These are phyloP conservation scores for Coptotermes formosanus DNA, from an alignment of 1,140 invertebrate species.

Conservation along the genomic window DNA sequence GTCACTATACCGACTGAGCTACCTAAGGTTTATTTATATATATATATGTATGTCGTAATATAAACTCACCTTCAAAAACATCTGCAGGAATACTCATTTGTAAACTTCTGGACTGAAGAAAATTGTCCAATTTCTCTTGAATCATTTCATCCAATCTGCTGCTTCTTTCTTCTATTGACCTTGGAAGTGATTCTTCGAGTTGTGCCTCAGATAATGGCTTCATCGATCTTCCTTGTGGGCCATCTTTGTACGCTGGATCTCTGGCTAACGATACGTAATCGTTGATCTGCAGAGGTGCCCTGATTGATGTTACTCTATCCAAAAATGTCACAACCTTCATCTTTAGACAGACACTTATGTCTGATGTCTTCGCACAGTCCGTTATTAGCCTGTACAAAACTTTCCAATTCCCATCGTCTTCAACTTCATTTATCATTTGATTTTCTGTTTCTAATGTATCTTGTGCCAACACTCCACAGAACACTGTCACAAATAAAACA, in stretches of 20 bases:
- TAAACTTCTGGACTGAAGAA: conserved; percentile 72
- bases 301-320: conserved; percentile 23
- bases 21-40: too few species aligned
- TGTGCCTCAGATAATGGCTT: conserved; percentile 53
- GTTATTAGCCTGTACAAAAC: conserved; percentile 28
- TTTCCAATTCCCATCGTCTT: conserved; percentile 25
- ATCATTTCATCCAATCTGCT: conserved; percentile 71
- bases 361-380: conserved; percentile 29
- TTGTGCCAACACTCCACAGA: not conserved
- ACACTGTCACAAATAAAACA: not conserved
- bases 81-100: conserved; percentile 69
- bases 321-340: conserved; percentile 35
- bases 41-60: too few species aligned
- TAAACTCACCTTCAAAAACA: conserved; percentile 41
- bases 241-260: not conserved
- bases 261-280: conserved; percentile 26
- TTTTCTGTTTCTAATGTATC: not conserved
- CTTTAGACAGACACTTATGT: conserved; percentile 33
- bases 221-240: not conserved
- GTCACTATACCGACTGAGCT: too few species aligned
- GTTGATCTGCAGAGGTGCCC: conserved; percentile 15
- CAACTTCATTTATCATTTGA: conserved; percentile 23
- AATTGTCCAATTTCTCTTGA: conserved; percentile 66
- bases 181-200: conserved; percentile 65
- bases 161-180: conserved; percentile 66